phyloP scores from a whole-genome alignment of 2,888 invertebrate species.

The Digitonthophagus gazella region DNA sequence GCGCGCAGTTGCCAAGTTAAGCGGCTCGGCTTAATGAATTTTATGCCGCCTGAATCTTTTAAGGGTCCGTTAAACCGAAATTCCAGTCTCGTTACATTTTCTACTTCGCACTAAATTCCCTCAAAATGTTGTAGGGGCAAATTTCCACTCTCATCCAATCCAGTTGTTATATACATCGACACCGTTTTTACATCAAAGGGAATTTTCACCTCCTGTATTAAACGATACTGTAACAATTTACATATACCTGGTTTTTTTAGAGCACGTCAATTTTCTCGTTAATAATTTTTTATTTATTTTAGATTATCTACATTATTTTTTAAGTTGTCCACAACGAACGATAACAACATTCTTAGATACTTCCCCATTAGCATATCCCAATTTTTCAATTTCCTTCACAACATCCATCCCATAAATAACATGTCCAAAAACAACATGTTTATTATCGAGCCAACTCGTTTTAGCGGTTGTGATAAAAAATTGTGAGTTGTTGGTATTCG shows the following conservation, averaged over 20 bases:
- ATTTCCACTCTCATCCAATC: neutral
- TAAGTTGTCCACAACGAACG: neutral
- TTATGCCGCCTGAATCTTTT: slow-evolving; percentile 26
- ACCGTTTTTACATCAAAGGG: neutral
- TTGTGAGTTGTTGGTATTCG: slow-evolving; percentile 4
- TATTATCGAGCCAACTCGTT: slow-evolving; percentile 11
- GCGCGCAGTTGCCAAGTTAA: neutral
- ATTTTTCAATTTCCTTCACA: slow-evolving; percentile 5
- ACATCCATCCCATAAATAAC: neutral
- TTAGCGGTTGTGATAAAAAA: slow-evolving; percentile 1
- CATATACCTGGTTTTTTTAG: too few species aligned
- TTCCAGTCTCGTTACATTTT: neutral
- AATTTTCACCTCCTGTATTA: neutral
- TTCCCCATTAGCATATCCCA: neutral
- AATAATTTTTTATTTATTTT: too few species aligned
- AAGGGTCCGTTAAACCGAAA: neutral
- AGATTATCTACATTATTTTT: too few species aligned
- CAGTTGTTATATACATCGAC: neutral
- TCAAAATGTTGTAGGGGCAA: neutral
- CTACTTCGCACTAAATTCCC: neutral
- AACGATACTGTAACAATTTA: neutral
- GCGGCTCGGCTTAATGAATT: slow-evolving; percentile 29
- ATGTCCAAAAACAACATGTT: slow-evolving; percentile 7
- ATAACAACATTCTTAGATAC: neutral
- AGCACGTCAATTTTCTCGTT: too few species aligned